These are phyloP conservation scores for Amphiprion percula DNA, from an alignment of 2,113 vertebrate genomes.

Conservation along the genomic window DNA sequence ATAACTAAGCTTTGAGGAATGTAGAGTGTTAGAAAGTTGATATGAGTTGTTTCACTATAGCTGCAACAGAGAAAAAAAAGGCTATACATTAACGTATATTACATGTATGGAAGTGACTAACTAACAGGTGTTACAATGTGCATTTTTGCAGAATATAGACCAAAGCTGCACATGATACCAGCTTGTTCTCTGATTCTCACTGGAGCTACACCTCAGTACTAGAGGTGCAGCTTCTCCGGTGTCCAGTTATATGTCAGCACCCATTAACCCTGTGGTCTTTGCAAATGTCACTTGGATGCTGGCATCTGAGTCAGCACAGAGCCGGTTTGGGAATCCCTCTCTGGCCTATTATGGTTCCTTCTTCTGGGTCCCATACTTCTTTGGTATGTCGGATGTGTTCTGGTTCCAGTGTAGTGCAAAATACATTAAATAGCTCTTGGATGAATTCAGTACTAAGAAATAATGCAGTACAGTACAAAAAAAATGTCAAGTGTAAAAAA, in stretches of 20 bases:
- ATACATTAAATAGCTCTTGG: background rate
- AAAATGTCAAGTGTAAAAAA: too few species aligned
- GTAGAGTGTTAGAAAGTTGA: background rate
- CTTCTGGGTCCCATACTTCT: conserved; percentile 5
- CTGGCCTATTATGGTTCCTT: conserved; percentile 76
- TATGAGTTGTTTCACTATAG: background rate
- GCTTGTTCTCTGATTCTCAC: conserved; percentile 33
- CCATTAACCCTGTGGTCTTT: conserved; percentile 49
- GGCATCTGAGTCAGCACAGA: conserved; percentile 75
- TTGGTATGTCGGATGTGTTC: conserved; percentile 25
- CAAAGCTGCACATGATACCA: background rate
- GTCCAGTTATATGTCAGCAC: conserved; percentile 49
- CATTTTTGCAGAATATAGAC: background rate
- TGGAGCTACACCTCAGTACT: background rate
- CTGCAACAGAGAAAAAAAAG: background rate
- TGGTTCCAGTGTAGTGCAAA: conserved; percentile 6
- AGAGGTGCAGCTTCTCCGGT: conserved; percentile 40
- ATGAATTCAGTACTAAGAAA: background rate
- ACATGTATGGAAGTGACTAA: too few species aligned
- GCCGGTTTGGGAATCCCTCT: conserved; percentile 55
- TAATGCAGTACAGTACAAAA: background rate
- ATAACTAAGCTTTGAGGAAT: conserved; percentile 6
- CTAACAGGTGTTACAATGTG: background rate
- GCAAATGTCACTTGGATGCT: conserved; percentile 79
- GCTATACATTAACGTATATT: background rate